A percentile compares a stretch with the other conserved stretches of the same genome.
phyloP scores from a whole-genome alignment of 2,797 vertebrate species.

The Nannoperca australis region DNA sequence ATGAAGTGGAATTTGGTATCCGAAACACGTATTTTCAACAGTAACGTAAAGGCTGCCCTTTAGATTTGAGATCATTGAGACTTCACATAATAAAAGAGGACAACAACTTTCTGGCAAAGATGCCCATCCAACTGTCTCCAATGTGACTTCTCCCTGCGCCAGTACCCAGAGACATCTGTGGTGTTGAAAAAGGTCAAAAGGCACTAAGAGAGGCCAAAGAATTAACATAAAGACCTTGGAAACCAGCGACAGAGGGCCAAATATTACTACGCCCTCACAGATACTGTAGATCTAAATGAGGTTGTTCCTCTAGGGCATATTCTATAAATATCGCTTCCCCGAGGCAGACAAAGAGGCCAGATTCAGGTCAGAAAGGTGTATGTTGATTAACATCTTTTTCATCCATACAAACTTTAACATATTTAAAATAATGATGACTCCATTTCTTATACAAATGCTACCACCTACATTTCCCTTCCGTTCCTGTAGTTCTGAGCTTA shows the following conservation, averaged over 20 bases:
- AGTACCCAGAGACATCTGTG: conserved; percentile 19
- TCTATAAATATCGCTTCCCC: conserved; percentile 9
- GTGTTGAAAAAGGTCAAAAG: conserved; percentile 33
- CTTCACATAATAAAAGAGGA: neutral
- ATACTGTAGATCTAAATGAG: conserved; percentile 4
- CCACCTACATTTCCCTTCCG: neutral
- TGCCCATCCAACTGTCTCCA: conserved; percentile 17
- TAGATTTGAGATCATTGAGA: neutral
- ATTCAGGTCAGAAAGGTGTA: conserved; percentile 27
- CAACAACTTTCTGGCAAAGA: conserved; percentile 8
- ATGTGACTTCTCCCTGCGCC: conserved; percentile 24
- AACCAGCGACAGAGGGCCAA: neutral
- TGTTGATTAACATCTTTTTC: neutral
- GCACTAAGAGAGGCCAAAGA: conserved; percentile 13
- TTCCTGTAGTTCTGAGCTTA: conserved; percentile 70
- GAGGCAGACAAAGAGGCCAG: conserved; percentile 11
- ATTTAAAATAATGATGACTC: neutral
- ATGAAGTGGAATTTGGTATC: neutral
- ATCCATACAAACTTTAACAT: neutral
- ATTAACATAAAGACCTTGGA: conserved; percentile 29
- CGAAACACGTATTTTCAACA: neutral
- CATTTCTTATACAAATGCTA: neutral
- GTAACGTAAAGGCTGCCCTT: neutral
- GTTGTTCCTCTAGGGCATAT: neutral
- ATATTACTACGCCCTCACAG: neutral